Evolutionary conservation across 2,888 invertebrate genomes (phyloP), one percentile per base, ranked within the genome.

Genomic region (Lasius platythorax): DNA sequence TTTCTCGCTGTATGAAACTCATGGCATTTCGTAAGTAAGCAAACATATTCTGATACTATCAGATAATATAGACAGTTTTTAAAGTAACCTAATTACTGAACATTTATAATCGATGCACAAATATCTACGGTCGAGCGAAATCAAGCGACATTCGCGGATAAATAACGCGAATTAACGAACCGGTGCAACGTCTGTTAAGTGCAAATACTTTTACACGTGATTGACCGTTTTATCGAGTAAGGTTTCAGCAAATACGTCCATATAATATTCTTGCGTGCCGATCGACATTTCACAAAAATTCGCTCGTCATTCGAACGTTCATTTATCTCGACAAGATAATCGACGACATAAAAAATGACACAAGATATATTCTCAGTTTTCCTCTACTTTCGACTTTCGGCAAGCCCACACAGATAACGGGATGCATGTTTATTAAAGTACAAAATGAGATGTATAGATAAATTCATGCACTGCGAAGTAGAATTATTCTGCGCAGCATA

Each of bases 121-220:
- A 46, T 58, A 78, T 33, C 23, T 58, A 68, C 68, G 43, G 43
- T 33, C 37, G 43, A 58, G 12, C 11, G 15, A 30, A 67, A 37
- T 61, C 58, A 33, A 18, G 33, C 33, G 37, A 50, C 23, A 18
- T n/a, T 40, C 8, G 40, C 15, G 56, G 61, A 68, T 72, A 72
- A 79, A 56, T 58, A 79, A 72, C 9, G 72, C 28, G 12, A 72
- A 79, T 70, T 79, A 72, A 79, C 72, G 72, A 70, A 23, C 33
- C 30, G 11, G 3, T 50, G 33, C 63, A 56, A 30, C 8, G n/a
- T 28, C 43, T 58, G 58, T 0, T n/a, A 18, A 33, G 30, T 23
- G 46, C 73, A 23, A 72, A 72, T 46, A 72, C 9, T 15, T 46
- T 61, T 43, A 30, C 43, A 18, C 79, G 11, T 18, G 61, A 61